Conservation (phyloP, 35 echinoderm and acorn worm species). For the Holothuria glaberrima region DNA sequence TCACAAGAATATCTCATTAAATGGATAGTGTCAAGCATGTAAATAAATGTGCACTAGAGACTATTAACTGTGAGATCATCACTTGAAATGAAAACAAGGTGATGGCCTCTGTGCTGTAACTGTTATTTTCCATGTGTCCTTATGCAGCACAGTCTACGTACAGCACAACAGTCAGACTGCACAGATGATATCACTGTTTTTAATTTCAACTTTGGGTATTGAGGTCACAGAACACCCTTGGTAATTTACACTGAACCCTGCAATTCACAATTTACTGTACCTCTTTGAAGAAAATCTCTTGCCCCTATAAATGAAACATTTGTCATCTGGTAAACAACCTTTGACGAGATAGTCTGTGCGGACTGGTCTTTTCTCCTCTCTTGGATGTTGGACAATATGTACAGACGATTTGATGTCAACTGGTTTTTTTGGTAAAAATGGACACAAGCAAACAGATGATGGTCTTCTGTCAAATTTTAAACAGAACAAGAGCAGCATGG, state of each 20-base stretch:
- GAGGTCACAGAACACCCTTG: no score
- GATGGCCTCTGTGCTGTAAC: no score
- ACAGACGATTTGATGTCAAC: conserved; percentile 37
- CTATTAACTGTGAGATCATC: no score
- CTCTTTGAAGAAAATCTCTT: conserved; percentile 32
- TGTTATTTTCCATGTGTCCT: no score
- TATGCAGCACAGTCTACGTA: no score
- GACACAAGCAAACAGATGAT: conserved; percentile 47
- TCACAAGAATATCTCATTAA: no score
- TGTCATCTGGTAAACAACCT: conserved; percentile 38
- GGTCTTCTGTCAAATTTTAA: conserved; percentile 17
- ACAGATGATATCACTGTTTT: neutral
- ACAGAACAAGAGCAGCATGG: no score
- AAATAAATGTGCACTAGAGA: no score
- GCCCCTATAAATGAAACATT: conserved; percentile 35
- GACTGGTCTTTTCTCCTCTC: conserved; percentile 45
- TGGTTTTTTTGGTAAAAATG: conserved; percentile 35
- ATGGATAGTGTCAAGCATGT: no score
- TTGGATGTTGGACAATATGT: conserved; percentile 46
- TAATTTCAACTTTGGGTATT: neutral
- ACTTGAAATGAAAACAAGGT: no score
- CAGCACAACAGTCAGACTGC: neutral
- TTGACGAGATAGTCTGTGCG: conserved; percentile 51
- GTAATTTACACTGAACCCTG: no score
- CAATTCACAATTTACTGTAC: neutral